Evolutionary conservation across 2,888 invertebrate genomes (phyloP), one percentile per base, ranked within the genome.

Genomic region (Nebria brevicollis): DNA sequence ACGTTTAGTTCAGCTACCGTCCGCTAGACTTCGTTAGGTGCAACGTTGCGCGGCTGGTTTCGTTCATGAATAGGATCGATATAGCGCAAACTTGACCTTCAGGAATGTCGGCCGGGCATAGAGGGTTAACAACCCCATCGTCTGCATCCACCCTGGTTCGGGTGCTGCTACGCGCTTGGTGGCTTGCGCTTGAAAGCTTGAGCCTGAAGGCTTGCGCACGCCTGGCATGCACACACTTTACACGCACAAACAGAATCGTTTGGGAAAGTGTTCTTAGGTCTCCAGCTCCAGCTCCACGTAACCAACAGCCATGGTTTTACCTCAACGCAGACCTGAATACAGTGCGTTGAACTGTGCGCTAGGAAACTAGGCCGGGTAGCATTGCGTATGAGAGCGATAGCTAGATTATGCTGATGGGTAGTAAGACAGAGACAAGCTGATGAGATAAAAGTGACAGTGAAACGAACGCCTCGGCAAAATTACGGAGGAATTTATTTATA

Each of bases 1-100:
- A 10, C 25, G 66, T 10, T 70, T 10, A 80, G 75, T 80, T 80
- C 15, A 54, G 72, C 80, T 80, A 80, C 80, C 26, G 75, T 15
- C 72, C 70, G 42, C 64, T 65, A 75, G 80, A 66, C 75, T 75
- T 25, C 80, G 80, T 13, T 34, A 26, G 26, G 25, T n/a, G 42
- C 42, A 13, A 41, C 42, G 41, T n/a, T 54, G 34, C 26, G 34
- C 41, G 73, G 42, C 13, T 54, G 15, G 20, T 42, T 11, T 43
- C 70, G 77, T 65, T 54, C 78, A 41, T 65, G 5, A 72, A 26
- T 13, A 54, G 43, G 75, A 88, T 88, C 88, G 86, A 88, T 88
- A 85, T 83, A 88, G 87, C 87, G 84, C 85, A 88, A 87, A 87
- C 88, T 89, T 89, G 89, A 88, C 89, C 89, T 89, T 88, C 87